These are phyloP conservation scores for Ploceus nigricollis DNA, from an alignment of 2,113 vertebrate species.

Conservation along the genomic window DNA sequence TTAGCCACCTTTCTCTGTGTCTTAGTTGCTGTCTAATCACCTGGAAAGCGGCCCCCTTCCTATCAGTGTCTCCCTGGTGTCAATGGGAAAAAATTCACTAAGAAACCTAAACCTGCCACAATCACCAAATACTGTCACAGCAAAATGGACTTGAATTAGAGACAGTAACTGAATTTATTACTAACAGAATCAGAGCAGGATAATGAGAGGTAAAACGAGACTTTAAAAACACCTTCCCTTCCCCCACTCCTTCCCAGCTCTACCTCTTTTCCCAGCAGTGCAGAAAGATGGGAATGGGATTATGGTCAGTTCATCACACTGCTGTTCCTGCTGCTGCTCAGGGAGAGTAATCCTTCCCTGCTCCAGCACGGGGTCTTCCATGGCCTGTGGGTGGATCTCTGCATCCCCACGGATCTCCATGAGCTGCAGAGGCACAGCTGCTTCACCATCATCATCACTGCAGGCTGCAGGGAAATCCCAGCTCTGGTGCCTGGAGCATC, in stretches of 20 bases:
- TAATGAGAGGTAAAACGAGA: not conserved
- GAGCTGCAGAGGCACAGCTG: not conserved
- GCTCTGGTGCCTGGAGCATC: not conserved
- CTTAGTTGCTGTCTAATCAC: not conserved
- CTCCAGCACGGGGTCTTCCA: not conserved
- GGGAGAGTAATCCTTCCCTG: not conserved
- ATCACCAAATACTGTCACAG: not conserved
- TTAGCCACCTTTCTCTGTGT: not conserved
- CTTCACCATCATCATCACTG: accelerated
- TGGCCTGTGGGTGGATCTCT: not conserved
- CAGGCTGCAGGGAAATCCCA: not conserved
- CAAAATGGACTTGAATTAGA: not conserved
- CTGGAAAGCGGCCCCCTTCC: not conserved
- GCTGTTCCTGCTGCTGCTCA: not conserved
- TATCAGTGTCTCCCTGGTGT: not conserved
- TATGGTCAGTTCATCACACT: not conserved
- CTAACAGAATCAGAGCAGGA: not conserved
- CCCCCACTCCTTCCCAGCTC: not conserved
- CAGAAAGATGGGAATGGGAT: not conserved
- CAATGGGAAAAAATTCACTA: not conserved
- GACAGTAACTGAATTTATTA: not conserved
- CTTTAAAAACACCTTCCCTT: not conserved
- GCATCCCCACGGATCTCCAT: too few relatives aligned
- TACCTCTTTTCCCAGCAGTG: not conserved
- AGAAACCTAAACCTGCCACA: not conserved